Conservation (phyloP, 2,797 vertebrate genomes). For the Lepus oiostolus region DNA sequence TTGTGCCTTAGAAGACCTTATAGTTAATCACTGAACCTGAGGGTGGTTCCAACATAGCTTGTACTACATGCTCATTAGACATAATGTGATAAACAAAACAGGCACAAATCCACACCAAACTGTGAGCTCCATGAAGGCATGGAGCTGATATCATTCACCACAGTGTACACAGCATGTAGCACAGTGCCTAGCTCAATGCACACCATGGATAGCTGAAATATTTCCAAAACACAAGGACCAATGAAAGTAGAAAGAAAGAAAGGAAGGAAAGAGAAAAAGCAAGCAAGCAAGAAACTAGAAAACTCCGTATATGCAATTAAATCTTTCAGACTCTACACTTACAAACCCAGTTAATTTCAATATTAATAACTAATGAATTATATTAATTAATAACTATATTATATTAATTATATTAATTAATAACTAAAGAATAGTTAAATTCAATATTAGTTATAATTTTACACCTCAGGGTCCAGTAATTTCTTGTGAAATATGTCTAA, state of each 20-base stretch:
- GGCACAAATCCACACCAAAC: neutral
- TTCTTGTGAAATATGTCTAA: slow-evolving; percentile 32
- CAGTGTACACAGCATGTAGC: neutral
- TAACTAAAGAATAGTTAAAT: neutral
- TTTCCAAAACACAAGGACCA: neutral
- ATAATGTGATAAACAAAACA: slow-evolving; percentile 16
- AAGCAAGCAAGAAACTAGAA: neutral
- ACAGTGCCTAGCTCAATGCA: neutral
- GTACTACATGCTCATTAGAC: neutral
- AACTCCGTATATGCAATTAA: neutral
- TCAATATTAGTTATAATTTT: neutral
- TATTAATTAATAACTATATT: too few relatives aligned
- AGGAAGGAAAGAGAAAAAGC: too few relatives aligned
- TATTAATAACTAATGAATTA: neutral
- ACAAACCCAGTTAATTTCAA: neutral
- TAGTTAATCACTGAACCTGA: neutral
- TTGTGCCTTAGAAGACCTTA: neutral
- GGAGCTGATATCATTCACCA: neutral
- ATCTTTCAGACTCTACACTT: neutral
- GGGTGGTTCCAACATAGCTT: neutral
- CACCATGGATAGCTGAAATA: slow-evolving; percentile 28
- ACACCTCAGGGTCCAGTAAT: neutral
- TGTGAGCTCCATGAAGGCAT: neutral
- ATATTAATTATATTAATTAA: too few relatives aligned
- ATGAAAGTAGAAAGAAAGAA: neutral